Conservation (phyloP, 37 sponge, comb jelly and placozoan genomes). For the Lycopodina hypogea region DNA sequence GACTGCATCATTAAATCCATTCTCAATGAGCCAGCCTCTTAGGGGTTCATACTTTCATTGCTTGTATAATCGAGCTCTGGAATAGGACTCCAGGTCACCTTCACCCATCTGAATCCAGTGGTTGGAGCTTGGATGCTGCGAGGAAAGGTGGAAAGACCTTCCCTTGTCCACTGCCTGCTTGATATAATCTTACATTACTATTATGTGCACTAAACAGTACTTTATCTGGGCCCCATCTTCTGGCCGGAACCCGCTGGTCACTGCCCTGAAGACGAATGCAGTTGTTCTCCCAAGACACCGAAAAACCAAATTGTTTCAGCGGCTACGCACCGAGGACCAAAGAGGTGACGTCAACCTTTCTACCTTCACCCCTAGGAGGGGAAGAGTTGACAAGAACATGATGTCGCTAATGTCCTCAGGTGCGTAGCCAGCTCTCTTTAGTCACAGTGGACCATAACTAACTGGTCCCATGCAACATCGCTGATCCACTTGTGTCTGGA, state of each 20-base stretch:
- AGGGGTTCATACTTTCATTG: no score
- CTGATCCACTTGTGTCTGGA: constrained; percentile 1
- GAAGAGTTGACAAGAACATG: constrained; percentile 17
- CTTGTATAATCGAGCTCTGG: no score
- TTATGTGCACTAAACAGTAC: background rate
- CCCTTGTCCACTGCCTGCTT: constrained; percentile 34
- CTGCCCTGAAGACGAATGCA: no score
- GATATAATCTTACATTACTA: background rate
- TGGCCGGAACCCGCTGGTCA: no score
- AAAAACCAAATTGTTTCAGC: no score
- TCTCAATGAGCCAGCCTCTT: no score
- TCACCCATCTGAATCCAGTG: constrained; percentile 40
- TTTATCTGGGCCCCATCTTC: background rate
- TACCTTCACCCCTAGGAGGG: background rate
- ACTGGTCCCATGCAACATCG: constrained; percentile 23
- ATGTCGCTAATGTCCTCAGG: background rate
- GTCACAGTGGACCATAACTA: background rate
- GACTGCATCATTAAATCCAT: no score
- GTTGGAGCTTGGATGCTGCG: constrained; percentile 32
- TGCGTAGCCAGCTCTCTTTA: background rate
- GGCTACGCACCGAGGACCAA: no score
- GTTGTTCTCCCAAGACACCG: no score
- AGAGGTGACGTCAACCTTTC: no score
- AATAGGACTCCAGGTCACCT: no score
- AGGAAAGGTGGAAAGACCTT: constrained; percentile 3